These are phyloP conservation scores for Mormyrus hasselquistii DNA, from an alignment of 2,797 vertebrate genomes.

Conservation along the genomic window DNA sequence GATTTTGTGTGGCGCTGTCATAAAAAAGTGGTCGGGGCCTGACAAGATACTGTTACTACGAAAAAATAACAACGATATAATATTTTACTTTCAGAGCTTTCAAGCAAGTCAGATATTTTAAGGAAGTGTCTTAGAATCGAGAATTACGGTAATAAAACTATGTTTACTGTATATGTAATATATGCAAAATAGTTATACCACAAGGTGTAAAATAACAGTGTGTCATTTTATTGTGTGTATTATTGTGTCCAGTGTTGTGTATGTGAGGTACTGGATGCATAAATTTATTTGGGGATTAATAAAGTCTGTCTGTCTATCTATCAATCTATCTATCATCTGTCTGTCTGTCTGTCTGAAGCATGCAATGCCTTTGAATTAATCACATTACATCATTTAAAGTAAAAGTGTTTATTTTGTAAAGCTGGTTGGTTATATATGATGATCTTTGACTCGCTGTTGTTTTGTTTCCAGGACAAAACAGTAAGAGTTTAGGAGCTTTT, in stretches of 20 bases:
- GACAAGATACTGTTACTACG: background rate
- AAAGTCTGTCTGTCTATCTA: background rate
- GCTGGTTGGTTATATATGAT: background rate
- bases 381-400: background rate
- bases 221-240: background rate
- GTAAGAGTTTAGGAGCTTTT: background rate
- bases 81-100: background rate
- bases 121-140: background rate
- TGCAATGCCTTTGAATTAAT: background rate
- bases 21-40: background rate
- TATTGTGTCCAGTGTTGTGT: background rate
- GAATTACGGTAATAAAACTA: background rate
- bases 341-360: background rate
- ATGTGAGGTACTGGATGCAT: background rate
- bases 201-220: background rate
- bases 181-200: background rate
- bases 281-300: background rate
- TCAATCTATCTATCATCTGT: no score
- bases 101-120: background rate
- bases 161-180: background rate
- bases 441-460: background rate
- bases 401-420: background rate
- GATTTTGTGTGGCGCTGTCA: background rate
- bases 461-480: background rate
- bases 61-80: background rate